Conservation (phyloP, 2,888 invertebrate species). For the Thymelicus lineola region DNA sequence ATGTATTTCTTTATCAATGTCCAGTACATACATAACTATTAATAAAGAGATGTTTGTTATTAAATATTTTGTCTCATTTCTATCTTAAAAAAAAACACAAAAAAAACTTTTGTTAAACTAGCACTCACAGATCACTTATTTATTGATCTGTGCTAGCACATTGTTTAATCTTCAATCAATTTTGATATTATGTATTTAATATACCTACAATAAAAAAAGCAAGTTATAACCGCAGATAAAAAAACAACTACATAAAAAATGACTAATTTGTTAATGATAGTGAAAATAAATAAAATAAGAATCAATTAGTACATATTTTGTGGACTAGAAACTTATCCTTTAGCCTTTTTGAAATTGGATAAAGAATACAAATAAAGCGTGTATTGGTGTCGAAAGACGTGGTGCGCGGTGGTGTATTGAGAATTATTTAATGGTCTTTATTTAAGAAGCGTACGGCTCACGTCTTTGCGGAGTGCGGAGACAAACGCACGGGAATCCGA, state of each 20-base stretch:
- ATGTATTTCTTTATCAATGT: constrained; percentile 83
- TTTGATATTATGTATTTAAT: too few relatives aligned
- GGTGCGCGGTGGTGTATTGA: neutral
- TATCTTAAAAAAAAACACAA: neutral
- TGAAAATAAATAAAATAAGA: too few relatives aligned
- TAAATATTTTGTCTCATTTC: constrained; percentile 53
- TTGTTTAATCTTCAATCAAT: too few relatives aligned
- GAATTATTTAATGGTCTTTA: constrained; percentile 51
- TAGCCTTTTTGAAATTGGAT: neutral
- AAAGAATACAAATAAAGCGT: neutral
- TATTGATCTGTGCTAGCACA: too few relatives aligned
- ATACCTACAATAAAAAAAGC: too few relatives aligned
- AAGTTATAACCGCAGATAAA: too few relatives aligned
- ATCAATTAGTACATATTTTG: too few relatives aligned
- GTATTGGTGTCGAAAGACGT: neutral
- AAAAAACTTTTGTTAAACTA: too few relatives aligned
- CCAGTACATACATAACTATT: constrained; percentile 81
- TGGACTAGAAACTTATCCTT: too few relatives aligned
- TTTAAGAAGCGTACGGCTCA: constrained; percentile 64
- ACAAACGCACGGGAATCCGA: constrained; percentile 76
- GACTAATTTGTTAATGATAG: too few relatives aligned
- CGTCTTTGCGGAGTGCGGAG: constrained; percentile 45
- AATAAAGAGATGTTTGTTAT: constrained; percentile 84
- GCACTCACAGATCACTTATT: too few relatives aligned
- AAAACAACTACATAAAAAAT: too few relatives aligned